phyloP scores from a whole-genome alignment of 2,888 invertebrate species.

The Syritta pipiens region DNA sequence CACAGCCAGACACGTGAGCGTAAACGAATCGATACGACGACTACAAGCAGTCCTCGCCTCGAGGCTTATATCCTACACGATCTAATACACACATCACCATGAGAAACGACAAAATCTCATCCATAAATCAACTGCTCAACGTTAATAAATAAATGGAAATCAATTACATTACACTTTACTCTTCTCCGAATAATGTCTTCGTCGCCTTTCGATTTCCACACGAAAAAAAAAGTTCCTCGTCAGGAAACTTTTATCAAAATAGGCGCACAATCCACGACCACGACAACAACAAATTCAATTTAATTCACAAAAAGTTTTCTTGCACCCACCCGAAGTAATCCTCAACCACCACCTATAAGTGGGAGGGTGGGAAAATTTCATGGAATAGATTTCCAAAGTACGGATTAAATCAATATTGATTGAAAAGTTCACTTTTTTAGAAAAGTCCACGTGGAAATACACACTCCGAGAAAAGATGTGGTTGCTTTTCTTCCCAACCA shows the following conservation, averaged over 20 bases:
- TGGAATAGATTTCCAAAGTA: constrained; percentile 33
- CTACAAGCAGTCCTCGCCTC: too few relatives aligned
- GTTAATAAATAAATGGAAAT: constrained; percentile 60
- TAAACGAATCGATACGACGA: too few relatives aligned
- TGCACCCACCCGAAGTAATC: background rate
- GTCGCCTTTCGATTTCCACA: background rate
- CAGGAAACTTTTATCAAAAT: constrained; percentile 35
- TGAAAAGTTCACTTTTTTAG: constrained; percentile 51
- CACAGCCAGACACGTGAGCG: too few relatives aligned
- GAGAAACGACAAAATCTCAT: too few relatives aligned
- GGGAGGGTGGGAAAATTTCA: constrained; percentile 8
- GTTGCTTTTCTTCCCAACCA: constrained; percentile 1
- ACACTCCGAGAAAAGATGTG: constrained; percentile 9
- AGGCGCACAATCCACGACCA: constrained; percentile 10
- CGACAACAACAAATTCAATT: constrained; percentile 27
- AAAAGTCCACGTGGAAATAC: constrained; percentile 35
- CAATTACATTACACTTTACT: constrained; percentile 36
- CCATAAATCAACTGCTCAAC: constrained; percentile 47
- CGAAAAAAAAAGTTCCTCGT: constrained; percentile 1
- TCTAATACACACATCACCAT: too few relatives aligned
- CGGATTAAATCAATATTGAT: constrained; percentile 58
- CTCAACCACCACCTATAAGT: constrained; percentile 27
- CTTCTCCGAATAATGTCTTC: background rate
- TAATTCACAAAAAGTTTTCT: constrained; percentile 32
- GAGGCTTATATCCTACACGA: too few relatives aligned